Conservation (phyloP, 2,113 vertebrate genomes). For the Semicossyphus pulcher region DNA sequence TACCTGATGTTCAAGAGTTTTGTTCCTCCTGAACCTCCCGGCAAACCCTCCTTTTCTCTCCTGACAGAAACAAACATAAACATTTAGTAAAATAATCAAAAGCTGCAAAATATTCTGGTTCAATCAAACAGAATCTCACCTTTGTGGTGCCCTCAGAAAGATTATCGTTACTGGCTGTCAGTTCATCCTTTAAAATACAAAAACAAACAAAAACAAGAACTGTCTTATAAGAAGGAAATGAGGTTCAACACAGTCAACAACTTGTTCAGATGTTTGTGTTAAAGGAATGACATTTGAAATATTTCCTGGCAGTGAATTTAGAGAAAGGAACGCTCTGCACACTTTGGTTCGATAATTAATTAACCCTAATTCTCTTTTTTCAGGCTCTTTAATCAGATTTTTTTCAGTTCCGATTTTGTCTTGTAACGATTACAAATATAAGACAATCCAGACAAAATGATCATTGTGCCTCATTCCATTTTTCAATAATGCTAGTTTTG, state of each 20-base stretch:
- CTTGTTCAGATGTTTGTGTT: neutral
- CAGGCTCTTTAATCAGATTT: no score
- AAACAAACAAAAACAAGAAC: neutral
- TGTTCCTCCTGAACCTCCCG: constrained; percentile 59
- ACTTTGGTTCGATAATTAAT: no score
- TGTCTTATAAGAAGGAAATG: no score
- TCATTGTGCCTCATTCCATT: no score
- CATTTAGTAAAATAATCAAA: neutral
- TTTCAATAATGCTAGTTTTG: no score
- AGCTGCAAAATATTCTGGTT: neutral
- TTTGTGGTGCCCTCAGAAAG: constrained; percentile 51
- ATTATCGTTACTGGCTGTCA: constrained; percentile 34
- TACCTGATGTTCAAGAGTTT: constrained; percentile 69
- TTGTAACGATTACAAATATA: no score
- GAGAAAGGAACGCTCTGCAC: no score
- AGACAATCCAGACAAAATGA: no score
- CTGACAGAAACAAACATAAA: constrained; percentile 20
- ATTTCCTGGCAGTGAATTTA: no score
- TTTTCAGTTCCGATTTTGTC: no score
- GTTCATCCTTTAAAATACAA: constrained; percentile 51
- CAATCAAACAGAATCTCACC: constrained; percentile 23
- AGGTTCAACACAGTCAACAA: neutral
- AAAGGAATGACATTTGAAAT: no score
- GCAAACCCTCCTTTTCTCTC: constrained; percentile 64
- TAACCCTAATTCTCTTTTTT: no score